Conservation (phyloP, 2,797 vertebrate genomes). For the Pangasius larnaudii region DNA sequence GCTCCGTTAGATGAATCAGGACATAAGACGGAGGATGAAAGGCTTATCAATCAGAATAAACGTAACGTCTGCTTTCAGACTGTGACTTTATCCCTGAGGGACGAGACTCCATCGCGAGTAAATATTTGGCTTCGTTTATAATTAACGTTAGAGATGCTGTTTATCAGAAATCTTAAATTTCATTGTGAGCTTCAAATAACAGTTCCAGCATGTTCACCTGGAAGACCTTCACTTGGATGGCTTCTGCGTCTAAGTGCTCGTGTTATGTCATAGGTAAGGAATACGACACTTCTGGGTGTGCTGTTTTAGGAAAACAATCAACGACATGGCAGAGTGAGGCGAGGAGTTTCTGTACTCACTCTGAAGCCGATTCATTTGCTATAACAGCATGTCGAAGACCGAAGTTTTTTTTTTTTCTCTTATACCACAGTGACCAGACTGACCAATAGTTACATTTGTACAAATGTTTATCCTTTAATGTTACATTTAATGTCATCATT, state of each 20-base stretch:
- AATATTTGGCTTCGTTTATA: conserved; percentile 25
- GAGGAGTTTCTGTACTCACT: neutral
- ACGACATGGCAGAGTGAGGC: neutral
- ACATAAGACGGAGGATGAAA: conserved; percentile 84
- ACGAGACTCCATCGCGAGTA: conserved; percentile 12
- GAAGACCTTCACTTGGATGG: neutral
- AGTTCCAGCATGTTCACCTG: neutral
- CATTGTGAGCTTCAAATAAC: neutral
- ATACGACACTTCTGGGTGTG: neutral
- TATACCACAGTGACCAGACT: neutral
- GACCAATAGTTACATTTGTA: neutral
- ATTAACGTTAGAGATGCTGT: conserved; percentile 16
- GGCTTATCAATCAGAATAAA: conserved; percentile 93
- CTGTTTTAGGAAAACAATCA: neutral
- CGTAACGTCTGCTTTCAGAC: conserved; percentile 82
- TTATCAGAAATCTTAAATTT: neutral
- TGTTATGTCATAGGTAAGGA: neutral
- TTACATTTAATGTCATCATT: neutral
- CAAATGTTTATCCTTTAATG: neutral
- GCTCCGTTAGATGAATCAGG: conserved; percentile 92
- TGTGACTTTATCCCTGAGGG: conserved; percentile 59
- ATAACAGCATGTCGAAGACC: neutral
- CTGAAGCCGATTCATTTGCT: neutral
- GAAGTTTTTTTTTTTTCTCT: neutral
- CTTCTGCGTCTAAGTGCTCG: neutral